Percentiles rank a stretch among this genome's conserved stretches.
These are phyloP conservation scores for Puffinus mauretanicus DNA, from an alignment of 2,113 vertebrate genomes.

Conservation along the genomic window DNA sequence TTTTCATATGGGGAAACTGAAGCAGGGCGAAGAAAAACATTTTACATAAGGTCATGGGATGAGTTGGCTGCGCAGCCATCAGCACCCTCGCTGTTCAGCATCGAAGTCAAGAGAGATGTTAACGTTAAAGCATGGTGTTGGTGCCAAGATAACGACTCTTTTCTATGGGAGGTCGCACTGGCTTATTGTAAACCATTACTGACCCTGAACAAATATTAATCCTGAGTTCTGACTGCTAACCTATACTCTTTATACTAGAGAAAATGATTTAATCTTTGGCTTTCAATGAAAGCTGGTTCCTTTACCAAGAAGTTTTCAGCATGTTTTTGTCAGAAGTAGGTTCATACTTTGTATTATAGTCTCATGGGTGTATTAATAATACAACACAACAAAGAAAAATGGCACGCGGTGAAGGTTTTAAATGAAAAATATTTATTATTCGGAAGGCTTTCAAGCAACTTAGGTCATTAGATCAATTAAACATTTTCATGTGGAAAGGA, in stretches of 20 bases:
- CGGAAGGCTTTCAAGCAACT: conserved; percentile 3
- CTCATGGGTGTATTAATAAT: conserved; percentile 47
- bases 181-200: not conserved
- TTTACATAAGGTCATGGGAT: not conserved
- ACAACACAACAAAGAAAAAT: conserved; percentile 42
- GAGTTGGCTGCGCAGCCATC: not conserved
- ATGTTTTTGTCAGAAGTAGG: conserved; percentile 39
- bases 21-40: not conserved
- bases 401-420: conserved; percentile 33
- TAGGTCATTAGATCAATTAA: conserved; percentile 57
- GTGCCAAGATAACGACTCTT: not conserved
- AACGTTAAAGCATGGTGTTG: accelerated
- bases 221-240: not conserved
- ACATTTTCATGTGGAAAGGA: conserved; percentile 26
- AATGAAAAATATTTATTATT: conserved; percentile 59
- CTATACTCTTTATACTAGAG: not conserved
- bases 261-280: conserved; percentile 49
- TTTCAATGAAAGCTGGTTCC: conserved; percentile 29
- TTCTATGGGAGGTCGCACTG: not conserved
- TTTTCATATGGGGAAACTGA: not conserved
- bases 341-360: conserved; percentile 19
- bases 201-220: conserved; percentile 12
- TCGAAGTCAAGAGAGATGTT: not conserved
- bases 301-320: conserved; percentile 59
- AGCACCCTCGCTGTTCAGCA: not conserved